Percentiles rank a stretch among this genome's conserved stretches.
phyloP scores from a whole-genome alignment of 2,113 vertebrate species.

The Emydocephalus ijimae region DNA sequence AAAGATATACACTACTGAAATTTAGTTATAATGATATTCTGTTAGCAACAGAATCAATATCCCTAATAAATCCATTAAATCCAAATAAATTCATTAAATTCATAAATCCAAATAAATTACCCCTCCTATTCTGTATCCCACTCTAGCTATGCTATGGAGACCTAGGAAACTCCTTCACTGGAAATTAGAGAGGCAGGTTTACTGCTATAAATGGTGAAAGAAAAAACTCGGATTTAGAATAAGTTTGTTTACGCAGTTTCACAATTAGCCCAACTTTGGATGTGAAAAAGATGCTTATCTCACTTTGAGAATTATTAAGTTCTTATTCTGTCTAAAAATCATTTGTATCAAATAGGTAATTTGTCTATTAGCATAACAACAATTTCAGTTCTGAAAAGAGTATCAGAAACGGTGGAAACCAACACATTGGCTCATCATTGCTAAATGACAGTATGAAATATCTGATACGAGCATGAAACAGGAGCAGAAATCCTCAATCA shows the following conservation, averaged over 20 bases:
- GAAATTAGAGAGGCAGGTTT: neutral
- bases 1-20: neutral
- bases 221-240: neutral
- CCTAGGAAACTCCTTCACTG: neutral
- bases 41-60: neutral
- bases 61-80: neutral
- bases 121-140: neutral
- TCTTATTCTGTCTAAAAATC: neutral
- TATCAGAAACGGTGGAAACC: neutral
- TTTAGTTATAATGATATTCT: neutral
- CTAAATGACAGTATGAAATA: neutral
- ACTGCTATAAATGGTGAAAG: neutral
- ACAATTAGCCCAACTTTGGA: neutral
- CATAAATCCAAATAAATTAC: neutral
- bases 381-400: neutral
- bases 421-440: neutral
- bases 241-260: neutral
- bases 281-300: neutral
- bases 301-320: neutral
- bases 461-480: neutral
- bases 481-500: neutral
- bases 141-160: neutral
- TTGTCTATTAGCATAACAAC: neutral
- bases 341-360: neutral
- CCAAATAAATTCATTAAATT: no score